Evolutionary conservation across 2,797 vertebrate genomes (phyloP).

Genomic region (Xerus rutilus): DNA sequence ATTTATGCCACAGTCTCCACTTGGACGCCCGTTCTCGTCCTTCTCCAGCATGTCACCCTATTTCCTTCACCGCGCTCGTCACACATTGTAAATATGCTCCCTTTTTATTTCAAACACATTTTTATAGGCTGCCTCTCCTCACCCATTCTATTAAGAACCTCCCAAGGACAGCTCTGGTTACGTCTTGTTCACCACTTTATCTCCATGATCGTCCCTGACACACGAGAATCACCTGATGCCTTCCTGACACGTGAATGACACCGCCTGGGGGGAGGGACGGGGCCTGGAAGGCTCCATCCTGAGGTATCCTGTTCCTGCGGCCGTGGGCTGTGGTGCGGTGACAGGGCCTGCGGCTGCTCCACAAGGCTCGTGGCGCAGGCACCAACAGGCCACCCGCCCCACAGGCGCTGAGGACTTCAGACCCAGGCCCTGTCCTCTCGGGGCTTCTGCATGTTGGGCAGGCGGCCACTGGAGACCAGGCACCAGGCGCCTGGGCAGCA

Average conservation of each 20-base stretch:
- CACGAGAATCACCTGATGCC: fast-evolving
- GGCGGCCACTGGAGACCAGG: fast-evolving
- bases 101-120: not conserved
- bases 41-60: no score
- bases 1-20: fast-evolving
- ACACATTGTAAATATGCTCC: not conserved
- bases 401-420: not conserved
- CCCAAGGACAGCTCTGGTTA: not conserved
- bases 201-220: not conserved
- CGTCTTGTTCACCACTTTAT: not conserved
- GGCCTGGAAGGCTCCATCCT: fast-evolving
- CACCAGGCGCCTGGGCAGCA: no score
- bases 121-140: not conserved
- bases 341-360: fast-evolving
- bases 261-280: fast-evolving
- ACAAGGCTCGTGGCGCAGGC: no score
- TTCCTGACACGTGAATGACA: fast-evolving
- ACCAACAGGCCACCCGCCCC: no score
- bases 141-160: not conserved
- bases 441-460: fast-evolving
- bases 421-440: not conserved
- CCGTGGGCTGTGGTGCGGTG: fast-evolving
- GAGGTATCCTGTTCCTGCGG: fast-evolving
- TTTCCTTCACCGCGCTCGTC: not conserved
- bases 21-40: no score